Base-by-base conservation (phyloP, 2,888 invertebrate species). In the Lysandra bellargus region DNA sequence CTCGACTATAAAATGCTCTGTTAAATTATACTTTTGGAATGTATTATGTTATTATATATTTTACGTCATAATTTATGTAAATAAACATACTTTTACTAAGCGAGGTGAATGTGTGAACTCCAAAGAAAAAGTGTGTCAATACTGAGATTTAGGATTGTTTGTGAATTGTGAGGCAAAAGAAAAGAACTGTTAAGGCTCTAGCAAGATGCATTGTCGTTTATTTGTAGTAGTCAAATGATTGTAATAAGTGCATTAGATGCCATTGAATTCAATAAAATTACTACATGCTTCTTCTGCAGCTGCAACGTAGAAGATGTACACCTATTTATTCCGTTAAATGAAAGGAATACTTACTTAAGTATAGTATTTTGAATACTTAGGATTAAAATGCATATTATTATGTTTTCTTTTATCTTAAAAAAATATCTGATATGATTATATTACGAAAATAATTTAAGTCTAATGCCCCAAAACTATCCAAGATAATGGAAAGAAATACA, bases 61-160 rank as follows among this genome's bases (percentile, higher is more conserved):
- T 44, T 49, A 44, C 49, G n/a, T 75, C 12, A 44, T 75, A 44
- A 37, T 44, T 75, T 76, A 53, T 33, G n/a, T 53, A 14, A 23
- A 53, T 76, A n/a, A 6, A 49, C 17, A 53, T 30, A 76, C 76
- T 76, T 76, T 76, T 76, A 76, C 76, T 57, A n/a, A 17, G 53
- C 76, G 30, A 53, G 33, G 76, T 49, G 76, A 76, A 76, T 76
- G 76, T 33, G 76, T 76, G 76, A 76, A 76, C 17, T 49, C 53
- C 49, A 44, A 76, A 57, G 76, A 76, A 76, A 33, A 76, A 76
- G 53, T 76, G 53, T 33, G 0, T 33, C 76, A 76, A 76, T 76
- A 76, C 76, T 76, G 76, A 49, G 23, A 57, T 76, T 53, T 30
- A 33, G 33, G 53, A 74, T 76, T 76, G 17, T 76, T 76, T 33